These are phyloP conservation scores for Agelastica alni DNA, from an alignment of 2,888 invertebrate genomes.

Conservation along the genomic window DNA sequence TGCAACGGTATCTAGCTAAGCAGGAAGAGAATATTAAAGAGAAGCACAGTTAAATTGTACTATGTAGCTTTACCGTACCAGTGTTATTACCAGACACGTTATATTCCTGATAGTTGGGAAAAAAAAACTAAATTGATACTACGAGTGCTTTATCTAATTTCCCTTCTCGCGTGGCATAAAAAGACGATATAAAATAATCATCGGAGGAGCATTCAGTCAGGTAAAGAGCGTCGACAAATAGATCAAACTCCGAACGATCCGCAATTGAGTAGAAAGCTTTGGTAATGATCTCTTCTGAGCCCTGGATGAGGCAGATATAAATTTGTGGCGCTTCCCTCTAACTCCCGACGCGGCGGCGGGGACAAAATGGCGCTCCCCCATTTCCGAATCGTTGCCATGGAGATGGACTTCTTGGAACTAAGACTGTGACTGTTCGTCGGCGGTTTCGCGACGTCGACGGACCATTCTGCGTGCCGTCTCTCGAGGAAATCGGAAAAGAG, in stretches of 20 bases:
- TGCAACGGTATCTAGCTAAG: no score
- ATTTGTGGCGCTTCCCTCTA: slow-evolving; percentile 58
- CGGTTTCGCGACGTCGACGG: slow-evolving; percentile 10
- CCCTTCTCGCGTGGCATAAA: slow-evolving; percentile 8
- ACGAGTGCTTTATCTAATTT: background rate
- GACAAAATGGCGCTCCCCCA: slow-evolving; percentile 55
- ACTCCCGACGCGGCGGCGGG: slow-evolving; percentile 48
- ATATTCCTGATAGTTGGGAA: no score
- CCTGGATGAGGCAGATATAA: slow-evolving; percentile 60
- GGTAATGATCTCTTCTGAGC: slow-evolving; percentile 60
- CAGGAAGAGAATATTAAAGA: no score
- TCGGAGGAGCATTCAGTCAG: slow-evolving; percentile 41
- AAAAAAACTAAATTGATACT: background rate
- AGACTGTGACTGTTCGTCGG: slow-evolving; percentile 43
- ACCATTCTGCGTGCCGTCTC: slow-evolving; percentile 45
- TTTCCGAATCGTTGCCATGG: slow-evolving; percentile 55
- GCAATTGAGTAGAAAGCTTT: slow-evolving; percentile 60
- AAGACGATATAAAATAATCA: slow-evolving; percentile 27
- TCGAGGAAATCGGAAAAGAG: slow-evolving; percentile 46
- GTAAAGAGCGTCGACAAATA: slow-evolving; percentile 56
- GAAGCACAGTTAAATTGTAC: no score
- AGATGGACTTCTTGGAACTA: slow-evolving; percentile 50
- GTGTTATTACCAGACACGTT: no score
- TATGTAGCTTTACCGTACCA: no score
- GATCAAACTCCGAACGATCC: slow-evolving; percentile 59